Conservation (phyloP, 2,888 invertebrate genomes). For the Drosophila mimica region DNA sequence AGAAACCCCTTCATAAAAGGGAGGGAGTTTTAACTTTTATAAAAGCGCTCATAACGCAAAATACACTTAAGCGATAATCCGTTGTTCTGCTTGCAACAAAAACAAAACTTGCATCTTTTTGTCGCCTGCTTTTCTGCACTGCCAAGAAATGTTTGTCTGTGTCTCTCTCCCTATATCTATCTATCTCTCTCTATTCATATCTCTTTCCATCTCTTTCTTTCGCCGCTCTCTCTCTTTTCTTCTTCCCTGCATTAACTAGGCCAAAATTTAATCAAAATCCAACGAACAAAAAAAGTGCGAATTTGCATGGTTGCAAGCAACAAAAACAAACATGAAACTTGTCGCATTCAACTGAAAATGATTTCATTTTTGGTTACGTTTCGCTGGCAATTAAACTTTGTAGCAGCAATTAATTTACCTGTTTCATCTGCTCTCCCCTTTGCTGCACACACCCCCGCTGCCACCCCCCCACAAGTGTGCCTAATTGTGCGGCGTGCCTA, state of each 20-base stretch:
- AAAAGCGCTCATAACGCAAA: not conserved
- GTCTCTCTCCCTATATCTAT: not conserved
- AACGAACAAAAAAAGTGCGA: constrained; percentile 19
- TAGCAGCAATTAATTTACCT: not conserved
- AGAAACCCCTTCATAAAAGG: too few relatives aligned
- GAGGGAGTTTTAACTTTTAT: not conserved
- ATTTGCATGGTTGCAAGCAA: constrained; percentile 3
- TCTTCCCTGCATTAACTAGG: constrained; percentile 46
- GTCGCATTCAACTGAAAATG: constrained; percentile 13
- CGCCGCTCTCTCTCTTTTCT: constrained; percentile 5
- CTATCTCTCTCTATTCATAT: not conserved
- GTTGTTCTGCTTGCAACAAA: not conserved
- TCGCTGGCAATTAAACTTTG: constrained; percentile 5
- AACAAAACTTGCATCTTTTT: not conserved
- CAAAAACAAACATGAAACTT: constrained; percentile 6
- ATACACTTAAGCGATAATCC: not conserved
- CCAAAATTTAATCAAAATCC: constrained; percentile 62
- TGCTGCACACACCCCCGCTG: not conserved
- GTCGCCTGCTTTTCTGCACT: not conserved
- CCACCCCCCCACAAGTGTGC: constrained; percentile 26
- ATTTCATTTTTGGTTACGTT: constrained; percentile 20
- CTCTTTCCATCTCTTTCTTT: not conserved
- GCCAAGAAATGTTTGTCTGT: not conserved
- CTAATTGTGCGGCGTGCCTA: constrained; percentile 53
- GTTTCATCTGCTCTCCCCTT: not conserved